phyloP scores from a whole-genome alignment of 2,797 vertebrate genomes.

The Poeciliopsis turneri region DNA sequence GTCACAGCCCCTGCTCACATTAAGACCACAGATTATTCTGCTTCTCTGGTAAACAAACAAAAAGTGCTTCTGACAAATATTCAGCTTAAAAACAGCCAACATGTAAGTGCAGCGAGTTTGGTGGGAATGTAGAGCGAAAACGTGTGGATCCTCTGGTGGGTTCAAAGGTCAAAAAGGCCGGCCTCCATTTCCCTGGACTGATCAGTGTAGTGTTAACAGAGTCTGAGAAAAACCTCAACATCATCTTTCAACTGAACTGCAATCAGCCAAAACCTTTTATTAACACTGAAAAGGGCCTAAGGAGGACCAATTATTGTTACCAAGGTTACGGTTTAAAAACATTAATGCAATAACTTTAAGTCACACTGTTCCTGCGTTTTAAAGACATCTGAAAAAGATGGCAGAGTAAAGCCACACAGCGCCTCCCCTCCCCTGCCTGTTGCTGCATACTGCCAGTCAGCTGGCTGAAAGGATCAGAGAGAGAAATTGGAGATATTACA shows the following conservation, averaged over 20 bases:
- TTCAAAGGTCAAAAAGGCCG: slow-evolving; percentile 13
- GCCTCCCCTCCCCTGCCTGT: background rate
- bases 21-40: slow-evolving; percentile 39
- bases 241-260: slow-evolving; percentile 7
- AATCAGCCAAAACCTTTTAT: slow-evolving; percentile 8
- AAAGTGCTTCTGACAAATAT: slow-evolving; percentile 51
- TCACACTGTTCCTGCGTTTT: background rate
- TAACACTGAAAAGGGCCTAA: slow-evolving; percentile 29
- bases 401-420: background rate
- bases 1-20: slow-evolving; percentile 38
- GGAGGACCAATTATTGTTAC: background rate
- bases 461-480: background rate
- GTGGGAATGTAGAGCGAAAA: slow-evolving; percentile 63
- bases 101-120: slow-evolving; percentile 40
- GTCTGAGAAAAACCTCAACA: slow-evolving; percentile 32
- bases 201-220: slow-evolving; percentile 41
- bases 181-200: background rate
- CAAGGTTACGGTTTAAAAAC: background rate
- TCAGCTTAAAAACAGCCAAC: slow-evolving; percentile 24
- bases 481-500: background rate
- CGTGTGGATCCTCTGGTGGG: slow-evolving; percentile 18
- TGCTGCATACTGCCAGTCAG: background rate
- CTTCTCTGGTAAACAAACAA: slow-evolving; percentile 7
- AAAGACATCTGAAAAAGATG: background rate
- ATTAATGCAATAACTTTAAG: background rate